Conservation (phyloP, 2,888 invertebrate species). For the Macaria notata region DNA sequence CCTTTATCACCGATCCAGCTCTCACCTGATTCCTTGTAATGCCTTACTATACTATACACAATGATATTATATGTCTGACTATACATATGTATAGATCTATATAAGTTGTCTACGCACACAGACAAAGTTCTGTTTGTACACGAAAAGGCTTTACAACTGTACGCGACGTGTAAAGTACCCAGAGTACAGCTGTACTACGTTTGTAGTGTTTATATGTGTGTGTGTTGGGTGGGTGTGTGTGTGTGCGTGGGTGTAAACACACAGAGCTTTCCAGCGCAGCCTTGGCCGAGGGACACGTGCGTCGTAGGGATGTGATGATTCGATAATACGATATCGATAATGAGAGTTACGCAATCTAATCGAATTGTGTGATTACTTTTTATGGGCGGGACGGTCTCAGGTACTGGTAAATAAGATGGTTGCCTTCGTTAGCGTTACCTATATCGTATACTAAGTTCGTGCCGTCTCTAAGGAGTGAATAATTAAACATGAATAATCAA, state of each 20-base stretch:
- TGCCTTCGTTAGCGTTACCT: too few species aligned
- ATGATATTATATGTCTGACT: too few species aligned
- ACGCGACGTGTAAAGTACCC: neutral
- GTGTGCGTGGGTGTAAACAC: constrained; percentile 62
- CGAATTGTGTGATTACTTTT: constrained; percentile 4
- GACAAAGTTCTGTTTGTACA: neutral
- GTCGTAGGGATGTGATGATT: constrained; percentile 60
- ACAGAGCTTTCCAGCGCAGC: constrained; percentile 78
- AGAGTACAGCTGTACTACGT: constrained; percentile 4
- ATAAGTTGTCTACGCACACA: constrained; percentile 17
- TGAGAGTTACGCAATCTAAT: constrained; percentile 23
- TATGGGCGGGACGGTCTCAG: constrained; percentile 7
- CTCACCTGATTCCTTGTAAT: constrained; percentile 9
- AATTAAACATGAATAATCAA: too few species aligned
- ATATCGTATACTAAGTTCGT: too few species aligned
- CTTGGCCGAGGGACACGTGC: constrained; percentile 81
- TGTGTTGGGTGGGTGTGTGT: constrained; percentile 28
- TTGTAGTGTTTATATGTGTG: constrained; percentile 20
- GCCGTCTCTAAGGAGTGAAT: too few species aligned
- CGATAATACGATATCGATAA: constrained; percentile 22
- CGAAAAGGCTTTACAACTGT: constrained; percentile 13
- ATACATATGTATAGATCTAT: too few species aligned
- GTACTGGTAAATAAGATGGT: neutral
- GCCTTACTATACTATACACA: constrained; percentile 12
- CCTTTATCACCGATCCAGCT: constrained; percentile 7